A percentile compares a stretch with the other conserved stretches of the same genome.
Evolutionary conservation across 2,797 vertebrate species (phyloP).

Genomic region (Emys orbicularis): DNA sequence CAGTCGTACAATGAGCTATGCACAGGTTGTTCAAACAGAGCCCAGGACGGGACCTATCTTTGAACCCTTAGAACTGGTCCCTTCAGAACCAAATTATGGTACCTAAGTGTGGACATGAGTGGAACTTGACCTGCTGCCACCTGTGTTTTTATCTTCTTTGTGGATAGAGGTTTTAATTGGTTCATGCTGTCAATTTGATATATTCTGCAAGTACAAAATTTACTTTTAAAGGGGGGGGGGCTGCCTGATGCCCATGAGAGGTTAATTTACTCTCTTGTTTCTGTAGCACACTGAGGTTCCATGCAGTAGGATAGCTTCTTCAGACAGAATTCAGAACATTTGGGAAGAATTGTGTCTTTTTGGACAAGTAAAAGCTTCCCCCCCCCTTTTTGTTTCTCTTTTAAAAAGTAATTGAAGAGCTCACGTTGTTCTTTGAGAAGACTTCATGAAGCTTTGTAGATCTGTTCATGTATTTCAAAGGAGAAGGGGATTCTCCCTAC

Average conservation of each 20-base stretch:
- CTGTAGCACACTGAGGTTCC: conserved; percentile 40
- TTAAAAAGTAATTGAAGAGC: conserved; percentile 64
- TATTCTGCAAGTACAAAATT: conserved; percentile 69
- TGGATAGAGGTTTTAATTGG: conserved; percentile 38
- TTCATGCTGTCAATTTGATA: not conserved
- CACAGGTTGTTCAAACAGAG: not conserved
- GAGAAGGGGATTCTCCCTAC: conserved; percentile 33
- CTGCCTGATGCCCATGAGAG: conserved; percentile 29
- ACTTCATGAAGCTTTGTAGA: conserved; percentile 32
- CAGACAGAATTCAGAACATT: conserved; percentile 75
- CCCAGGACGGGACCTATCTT: not conserved
- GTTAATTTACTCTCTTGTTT: conserved; percentile 64
- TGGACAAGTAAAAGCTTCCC: conserved; percentile 59
- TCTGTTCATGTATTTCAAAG: conserved; percentile 47
- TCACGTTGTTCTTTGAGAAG: conserved; percentile 51
- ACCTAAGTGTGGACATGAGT: not conserved
- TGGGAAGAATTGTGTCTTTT: conserved; percentile 71
- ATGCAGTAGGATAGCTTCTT: conserved; percentile 64
- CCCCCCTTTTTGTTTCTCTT: not conserved
- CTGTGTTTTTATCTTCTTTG: conserved; percentile 14
- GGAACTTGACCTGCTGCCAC: not conserved
- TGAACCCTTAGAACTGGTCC: not conserved
- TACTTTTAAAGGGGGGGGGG: conserved; percentile 60
- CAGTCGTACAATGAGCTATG: not conserved
- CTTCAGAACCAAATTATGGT: not conserved